Base-by-base conservation (phyloP, 1,140 invertebrate species). In the Conus betulinus region DNA sequence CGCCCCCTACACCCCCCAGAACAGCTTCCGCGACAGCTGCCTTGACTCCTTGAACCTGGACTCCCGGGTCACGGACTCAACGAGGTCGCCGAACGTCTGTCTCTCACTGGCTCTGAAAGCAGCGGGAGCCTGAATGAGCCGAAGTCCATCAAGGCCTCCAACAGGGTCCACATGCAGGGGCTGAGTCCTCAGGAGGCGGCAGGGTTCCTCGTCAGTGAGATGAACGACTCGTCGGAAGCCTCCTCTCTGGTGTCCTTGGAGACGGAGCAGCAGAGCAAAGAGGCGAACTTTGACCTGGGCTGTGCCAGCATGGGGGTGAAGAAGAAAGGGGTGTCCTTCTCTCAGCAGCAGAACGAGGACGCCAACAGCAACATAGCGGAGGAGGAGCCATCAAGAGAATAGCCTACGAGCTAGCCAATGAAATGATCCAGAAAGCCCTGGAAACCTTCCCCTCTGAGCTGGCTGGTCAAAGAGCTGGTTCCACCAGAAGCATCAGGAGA, bases 361-460 rank as follows among this genome's bases (percentile, higher is more conserved):
- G 8, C 52, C 71, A 7, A 84, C 10, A 71, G 51, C 17, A 39
- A 81, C 3, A 60, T 83, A 3, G 51, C 84, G 7, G 91, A 90
- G n/a, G 51, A 63, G 7, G 88, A 87, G n/a, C 57, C 57, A 71
- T 93, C 10, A 79, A 89, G 17, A 91, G 91, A 57, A 88, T 91
- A n/a, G 92, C 91, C 10, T 91, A 85, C 89, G 90, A 90, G 15
- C 63, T 92, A 4, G 91, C 93, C 51, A 89, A 90, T 63, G 91
- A 93, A 17, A 88, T 93, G 23, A 93, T 93, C 25, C 89, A 93
- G 60, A 89, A 91, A 23, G 91, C 90, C 10, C 81, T 93, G 67
- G 92, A 93, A 1, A 89, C 88, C 23, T 92, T 90, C 84, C 89
- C 91, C 11, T 53, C 71, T 27, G 86, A 74, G 60, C 23, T 23